Evolutionary conservation across 1,140 invertebrate genomes (phyloP).

Genomic region (Drosophila kanapiae): DNA sequence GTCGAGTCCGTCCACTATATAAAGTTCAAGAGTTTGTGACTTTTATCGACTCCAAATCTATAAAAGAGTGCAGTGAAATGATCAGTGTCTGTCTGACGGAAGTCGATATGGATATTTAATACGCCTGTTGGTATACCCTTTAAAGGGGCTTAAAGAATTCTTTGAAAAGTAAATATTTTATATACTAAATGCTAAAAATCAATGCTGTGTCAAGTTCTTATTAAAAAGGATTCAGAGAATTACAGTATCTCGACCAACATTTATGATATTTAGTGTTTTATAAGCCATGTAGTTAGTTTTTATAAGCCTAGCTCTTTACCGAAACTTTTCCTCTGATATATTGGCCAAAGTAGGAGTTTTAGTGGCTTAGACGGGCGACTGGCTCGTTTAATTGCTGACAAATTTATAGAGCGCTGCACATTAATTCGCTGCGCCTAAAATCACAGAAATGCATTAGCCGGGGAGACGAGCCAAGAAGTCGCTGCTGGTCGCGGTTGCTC

Average conservation of each 20-base stretch:
- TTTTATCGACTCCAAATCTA: constrained; percentile 55
- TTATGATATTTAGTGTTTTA: not conserved
- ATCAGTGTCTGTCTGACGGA: constrained; percentile 5
- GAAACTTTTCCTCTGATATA: constrained; percentile 8
- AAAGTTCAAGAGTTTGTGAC: constrained; percentile 80
- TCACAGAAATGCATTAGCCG: constrained; percentile 80
- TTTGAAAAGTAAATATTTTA: not conserved
- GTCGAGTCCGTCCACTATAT: constrained; percentile 54
- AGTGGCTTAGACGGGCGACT: constrained; percentile 38
- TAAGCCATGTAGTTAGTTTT: not conserved
- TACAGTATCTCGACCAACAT: not conserved
- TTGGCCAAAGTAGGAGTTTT: constrained; percentile 30
- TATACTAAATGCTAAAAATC: not conserved
- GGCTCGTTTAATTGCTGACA: constrained; percentile 82
- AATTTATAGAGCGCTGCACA: constrained; percentile 84
- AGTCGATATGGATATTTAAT: not conserved
- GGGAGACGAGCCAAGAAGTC: constrained; percentile 25
- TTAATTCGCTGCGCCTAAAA: constrained; percentile 81
- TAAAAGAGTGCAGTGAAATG: constrained; percentile 24
- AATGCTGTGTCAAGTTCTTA: not conserved
- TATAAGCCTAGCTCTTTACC: not conserved
- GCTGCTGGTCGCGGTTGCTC: constrained; percentile 10
- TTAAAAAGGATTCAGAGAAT: no score
- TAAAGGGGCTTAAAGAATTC: no score
- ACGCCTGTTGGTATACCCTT: not conserved